Evolutionary conservation across 2,113 vertebrate genomes (phyloP).

Genomic region (Etia nguti): DNA sequence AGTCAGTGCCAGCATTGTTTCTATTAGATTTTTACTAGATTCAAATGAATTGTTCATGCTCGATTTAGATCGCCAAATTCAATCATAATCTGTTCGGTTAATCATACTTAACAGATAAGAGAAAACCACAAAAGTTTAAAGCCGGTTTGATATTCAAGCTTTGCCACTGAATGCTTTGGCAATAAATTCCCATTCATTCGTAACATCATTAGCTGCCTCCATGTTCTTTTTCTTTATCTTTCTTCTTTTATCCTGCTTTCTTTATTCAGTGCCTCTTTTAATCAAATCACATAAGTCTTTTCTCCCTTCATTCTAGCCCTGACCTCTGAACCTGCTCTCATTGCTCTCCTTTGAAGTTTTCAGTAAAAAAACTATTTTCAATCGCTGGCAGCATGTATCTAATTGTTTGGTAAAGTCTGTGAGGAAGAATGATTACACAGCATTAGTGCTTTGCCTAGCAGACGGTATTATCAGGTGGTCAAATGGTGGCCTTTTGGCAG

Average conservation of each 20-base stretch:
- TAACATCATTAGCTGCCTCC: neutral
- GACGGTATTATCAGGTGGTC: conserved; percentile 31
- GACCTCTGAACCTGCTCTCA: conserved; percentile 33
- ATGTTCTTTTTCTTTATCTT: neutral
- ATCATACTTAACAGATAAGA: neutral
- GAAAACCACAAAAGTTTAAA: neutral
- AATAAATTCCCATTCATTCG: neutral
- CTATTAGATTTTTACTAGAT: neutral
- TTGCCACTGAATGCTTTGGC: neutral
- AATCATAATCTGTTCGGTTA: neutral
- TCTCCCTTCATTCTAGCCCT: neutral
- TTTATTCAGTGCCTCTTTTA: neutral
- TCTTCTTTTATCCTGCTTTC: neutral
- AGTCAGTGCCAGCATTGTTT: neutral
- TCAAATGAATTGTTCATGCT: neutral
- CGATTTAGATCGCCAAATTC: neutral
- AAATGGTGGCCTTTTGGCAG: conserved; percentile 44
- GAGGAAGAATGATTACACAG: conserved; percentile 47
- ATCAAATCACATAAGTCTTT: conserved; percentile 7
- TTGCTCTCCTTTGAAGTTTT: conserved; percentile 27
- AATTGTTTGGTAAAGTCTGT: conserved; percentile 58
- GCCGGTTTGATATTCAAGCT: neutral
- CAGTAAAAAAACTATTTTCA: neutral
- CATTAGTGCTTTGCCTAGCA: conserved; percentile 36
- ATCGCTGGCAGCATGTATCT: conserved; percentile 4